A percentile compares a stretch with the other conserved stretches of the same genome.
Conservation (phyloP, 2,113 vertebrate genomes). For the Plotosus lineatus region DNA sequence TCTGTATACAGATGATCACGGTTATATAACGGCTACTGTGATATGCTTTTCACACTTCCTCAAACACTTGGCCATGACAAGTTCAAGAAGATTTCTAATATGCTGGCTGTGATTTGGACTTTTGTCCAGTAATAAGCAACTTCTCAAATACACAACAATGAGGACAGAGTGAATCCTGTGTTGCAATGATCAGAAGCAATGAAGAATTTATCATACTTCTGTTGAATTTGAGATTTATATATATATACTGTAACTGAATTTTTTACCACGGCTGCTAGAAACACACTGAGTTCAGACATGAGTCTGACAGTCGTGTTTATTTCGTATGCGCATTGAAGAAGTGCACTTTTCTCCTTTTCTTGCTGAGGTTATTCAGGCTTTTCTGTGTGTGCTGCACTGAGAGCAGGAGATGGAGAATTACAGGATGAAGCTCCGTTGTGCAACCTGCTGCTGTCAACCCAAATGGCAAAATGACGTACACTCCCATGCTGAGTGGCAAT, state of each 20-base stretch:
- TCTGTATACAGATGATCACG: constrained; percentile 36
- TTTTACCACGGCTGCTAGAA: neutral
- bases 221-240: neutral
- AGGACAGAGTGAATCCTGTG: neutral
- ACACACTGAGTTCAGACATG: neutral
- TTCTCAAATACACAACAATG: neutral
- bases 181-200: neutral
- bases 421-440: constrained; percentile 52
- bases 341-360: constrained; percentile 28
- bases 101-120: neutral
- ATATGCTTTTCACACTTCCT: constrained; percentile 9
- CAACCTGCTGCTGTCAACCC: constrained; percentile 73
- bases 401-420: constrained; percentile 50
- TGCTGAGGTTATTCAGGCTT: constrained; percentile 57
- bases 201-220: neutral
- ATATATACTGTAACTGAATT: neutral
- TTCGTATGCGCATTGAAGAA: neutral
- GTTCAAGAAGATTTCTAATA: neutral
- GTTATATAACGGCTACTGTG: constrained; percentile 34
- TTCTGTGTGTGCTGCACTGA: constrained; percentile 48
- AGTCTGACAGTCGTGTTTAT: neutral
- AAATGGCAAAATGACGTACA: constrained; percentile 63
- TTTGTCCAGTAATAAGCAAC: neutral
- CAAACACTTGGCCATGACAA: neutral
- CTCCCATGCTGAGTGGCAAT: constrained; percentile 60